These are phyloP conservation scores for Aphelinus atriplicis DNA, from an alignment of 1,140 invertebrate genomes.

Conservation along the genomic window DNA sequence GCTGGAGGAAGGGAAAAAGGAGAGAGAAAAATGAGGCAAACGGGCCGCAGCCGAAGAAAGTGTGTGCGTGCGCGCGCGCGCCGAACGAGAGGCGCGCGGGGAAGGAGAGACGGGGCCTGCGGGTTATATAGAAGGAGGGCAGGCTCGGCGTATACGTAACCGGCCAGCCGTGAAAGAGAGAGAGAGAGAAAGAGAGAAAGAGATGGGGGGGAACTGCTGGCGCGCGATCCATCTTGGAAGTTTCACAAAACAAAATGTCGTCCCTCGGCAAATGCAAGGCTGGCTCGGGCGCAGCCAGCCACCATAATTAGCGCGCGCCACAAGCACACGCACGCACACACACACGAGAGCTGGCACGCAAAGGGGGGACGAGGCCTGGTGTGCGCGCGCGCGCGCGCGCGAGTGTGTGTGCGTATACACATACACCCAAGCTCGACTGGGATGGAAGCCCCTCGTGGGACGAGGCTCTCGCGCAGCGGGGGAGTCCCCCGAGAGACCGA, in stretches of 20 bases:
- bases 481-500: constrained; percentile 29
- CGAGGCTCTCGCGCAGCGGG: constrained; percentile 29
- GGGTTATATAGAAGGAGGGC: background rate
- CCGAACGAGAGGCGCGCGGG: too few relatives aligned
- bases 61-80: too few relatives aligned
- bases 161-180: constrained; percentile 18
- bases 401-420: too few relatives aligned
- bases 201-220: background rate
- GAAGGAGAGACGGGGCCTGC: too few relatives aligned
- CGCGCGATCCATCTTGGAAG: constrained; percentile 55
- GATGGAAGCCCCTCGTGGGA: constrained; percentile 35
- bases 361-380: too few relatives aligned
- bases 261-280: constrained; percentile 44
- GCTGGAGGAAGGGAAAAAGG: background rate
- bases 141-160: background rate
- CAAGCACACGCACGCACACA: background rate
- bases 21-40: background rate
- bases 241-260: constrained; percentile 62
- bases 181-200: background rate
- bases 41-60: too few relatives aligned
- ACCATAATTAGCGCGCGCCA: constrained; percentile 60
- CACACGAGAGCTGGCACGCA: background rate
- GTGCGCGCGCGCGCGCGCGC: too few relatives aligned
- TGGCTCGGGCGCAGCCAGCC: constrained; percentile 36
- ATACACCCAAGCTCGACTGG: background rate